phyloP scores from a whole-genome alignment of 2,113 vertebrate genomes.

The Callorhinus ursinus region DNA sequence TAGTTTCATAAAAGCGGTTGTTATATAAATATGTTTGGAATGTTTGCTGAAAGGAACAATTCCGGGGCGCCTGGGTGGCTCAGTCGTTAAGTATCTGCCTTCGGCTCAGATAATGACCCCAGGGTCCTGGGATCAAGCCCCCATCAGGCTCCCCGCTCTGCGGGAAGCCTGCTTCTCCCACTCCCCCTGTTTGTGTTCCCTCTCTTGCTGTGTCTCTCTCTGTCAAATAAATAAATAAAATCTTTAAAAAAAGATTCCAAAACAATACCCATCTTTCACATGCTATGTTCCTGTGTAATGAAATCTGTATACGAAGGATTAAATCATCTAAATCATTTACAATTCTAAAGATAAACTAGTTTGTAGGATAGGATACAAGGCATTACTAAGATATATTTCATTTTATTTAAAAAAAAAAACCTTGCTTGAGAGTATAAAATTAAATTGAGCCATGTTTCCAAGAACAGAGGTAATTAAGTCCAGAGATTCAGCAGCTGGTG shows the following conservation, averaged over 20 bases:
- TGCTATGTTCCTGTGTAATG: not conserved
- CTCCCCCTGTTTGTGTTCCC: too few relatives aligned
- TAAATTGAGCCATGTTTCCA: conserved; percentile 67
- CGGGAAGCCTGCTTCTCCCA: too few relatives aligned
- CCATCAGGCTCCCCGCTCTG: too few relatives aligned
- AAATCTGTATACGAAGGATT: conserved; percentile 45
- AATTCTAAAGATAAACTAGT: conserved; percentile 69
- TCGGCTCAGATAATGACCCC: too few relatives aligned
- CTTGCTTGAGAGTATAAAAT: conserved; percentile 71
- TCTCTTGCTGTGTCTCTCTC: too few relatives aligned
- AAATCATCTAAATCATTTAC: conserved; percentile 65
- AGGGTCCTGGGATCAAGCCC: too few relatives aligned
- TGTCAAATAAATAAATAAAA: too few relatives aligned
- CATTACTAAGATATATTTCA: conserved; percentile 43
- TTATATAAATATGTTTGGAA: conserved; percentile 35
- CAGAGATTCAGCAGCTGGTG: conserved; percentile 72
- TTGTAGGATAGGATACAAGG: conserved; percentile 61
- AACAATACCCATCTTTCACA: conserved; percentile 37
- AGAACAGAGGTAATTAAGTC: conserved; percentile 73
- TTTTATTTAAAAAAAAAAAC: conserved; percentile 43
- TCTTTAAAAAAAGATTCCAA: not conserved
- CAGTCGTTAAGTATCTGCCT: too few relatives aligned
- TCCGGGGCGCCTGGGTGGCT: not conserved
- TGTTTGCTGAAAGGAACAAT: conserved; percentile 43
- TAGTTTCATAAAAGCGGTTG: conserved; percentile 46